Conservation (phyloP, 2,113 vertebrate species). For the Ginglymostoma cirratum region DNA sequence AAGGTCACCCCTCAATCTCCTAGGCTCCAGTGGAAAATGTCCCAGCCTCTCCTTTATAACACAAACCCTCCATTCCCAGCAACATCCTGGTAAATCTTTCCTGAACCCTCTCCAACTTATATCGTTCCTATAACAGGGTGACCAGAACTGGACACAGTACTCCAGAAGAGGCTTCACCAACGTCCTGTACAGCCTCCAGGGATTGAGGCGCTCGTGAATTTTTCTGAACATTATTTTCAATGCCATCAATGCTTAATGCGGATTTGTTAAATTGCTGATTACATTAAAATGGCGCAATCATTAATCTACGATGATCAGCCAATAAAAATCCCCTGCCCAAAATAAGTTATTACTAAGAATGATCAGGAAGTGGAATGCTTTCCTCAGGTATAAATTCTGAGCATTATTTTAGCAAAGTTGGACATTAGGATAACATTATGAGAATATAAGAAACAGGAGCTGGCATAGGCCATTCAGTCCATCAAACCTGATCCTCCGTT, state of each 20-base stretch:
- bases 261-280: neutral
- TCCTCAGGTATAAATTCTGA: neutral
- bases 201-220: neutral
- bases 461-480: neutral
- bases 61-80: no score
- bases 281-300: neutral
- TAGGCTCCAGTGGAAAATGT: no score
- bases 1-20: no score
- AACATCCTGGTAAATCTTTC: no score
- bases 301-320: neutral
- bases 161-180: no score
- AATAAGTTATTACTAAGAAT: neutral
- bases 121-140: no score
- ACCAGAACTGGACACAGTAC: no score
- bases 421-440: neutral
- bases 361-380: neutral
- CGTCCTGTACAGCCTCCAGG: neutral
- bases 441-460: neutral
- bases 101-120: no score
- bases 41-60: no score
- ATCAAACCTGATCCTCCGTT: neutral
- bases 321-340: neutral
- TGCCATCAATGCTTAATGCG: neutral
- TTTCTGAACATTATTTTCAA: neutral
- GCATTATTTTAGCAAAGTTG: neutral